These are phyloP conservation scores for Drosophila hamatofila DNA, from an alignment of 2,888 invertebrate genomes.

Conservation along the genomic window DNA sequence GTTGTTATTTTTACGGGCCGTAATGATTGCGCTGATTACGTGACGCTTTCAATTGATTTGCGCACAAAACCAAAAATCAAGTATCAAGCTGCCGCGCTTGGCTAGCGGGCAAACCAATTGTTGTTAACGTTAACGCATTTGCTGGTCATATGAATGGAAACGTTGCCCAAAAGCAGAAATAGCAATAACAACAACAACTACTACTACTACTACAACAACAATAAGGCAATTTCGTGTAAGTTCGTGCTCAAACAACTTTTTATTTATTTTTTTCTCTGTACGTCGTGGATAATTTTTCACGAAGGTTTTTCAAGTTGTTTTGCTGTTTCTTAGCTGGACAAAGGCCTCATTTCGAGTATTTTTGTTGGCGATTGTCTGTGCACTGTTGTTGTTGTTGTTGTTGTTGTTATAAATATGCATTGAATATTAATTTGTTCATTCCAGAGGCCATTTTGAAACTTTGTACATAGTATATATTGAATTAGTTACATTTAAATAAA, in stretches of 20 bases:
- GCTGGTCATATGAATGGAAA: constrained; percentile 68
- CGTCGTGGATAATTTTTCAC: constrained; percentile 75
- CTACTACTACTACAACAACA: constrained; percentile 27
- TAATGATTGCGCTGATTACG: constrained; percentile 78
- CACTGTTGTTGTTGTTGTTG: constrained; percentile 36
- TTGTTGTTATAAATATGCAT: constrained; percentile 63
- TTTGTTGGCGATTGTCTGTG: constrained; percentile 29
- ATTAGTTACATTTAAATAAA: constrained; percentile 27
- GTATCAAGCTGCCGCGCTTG: constrained; percentile 38
- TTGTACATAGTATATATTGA: constrained; percentile 27
- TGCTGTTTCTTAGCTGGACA: constrained; percentile 59
- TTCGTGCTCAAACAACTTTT: constrained; percentile 60
- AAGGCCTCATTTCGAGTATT: constrained; percentile 67
- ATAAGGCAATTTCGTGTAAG: constrained; percentile 48
- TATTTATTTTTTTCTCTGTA: constrained; percentile 27
- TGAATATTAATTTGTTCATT: constrained; percentile 67
- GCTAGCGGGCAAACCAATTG: constrained; percentile 50
- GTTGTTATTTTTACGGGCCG: constrained; percentile 35
- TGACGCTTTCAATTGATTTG: constrained; percentile 78
- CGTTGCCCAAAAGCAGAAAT: constrained; percentile 55
- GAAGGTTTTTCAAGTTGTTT: constrained; percentile 72
- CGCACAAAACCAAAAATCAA: constrained; percentile 47
- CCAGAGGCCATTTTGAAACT: constrained; percentile 67
- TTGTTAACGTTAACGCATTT: constrained; percentile 56
- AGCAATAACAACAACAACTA: constrained; percentile 24